Evolutionary conservation across 2,888 invertebrate species (phyloP), one percentile per base, ranked within the genome.

Genomic region (Platycheirus albimanus): DNA sequence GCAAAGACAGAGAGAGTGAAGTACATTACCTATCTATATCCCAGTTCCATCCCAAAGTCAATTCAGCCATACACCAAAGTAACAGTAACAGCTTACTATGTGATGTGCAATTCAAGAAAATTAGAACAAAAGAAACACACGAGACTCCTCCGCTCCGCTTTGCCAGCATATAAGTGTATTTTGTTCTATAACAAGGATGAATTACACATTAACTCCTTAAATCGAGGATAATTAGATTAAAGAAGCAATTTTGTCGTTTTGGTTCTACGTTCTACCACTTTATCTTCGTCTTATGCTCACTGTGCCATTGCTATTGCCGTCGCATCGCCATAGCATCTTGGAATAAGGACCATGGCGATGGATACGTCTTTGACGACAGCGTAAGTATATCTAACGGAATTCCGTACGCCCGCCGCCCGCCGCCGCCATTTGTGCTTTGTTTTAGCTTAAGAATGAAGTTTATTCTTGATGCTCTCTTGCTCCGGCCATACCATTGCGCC

Each of bases 151-250:
- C n/a, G n/a, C n/a, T n/a, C n/a, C n/a, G n/a, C n/a, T n/a, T n/a
- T n/a, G n/a, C n/a, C n/a, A n/a, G n/a, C n/a, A n/a, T n/a, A n/a
- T n/a, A n/a, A n/a, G n/a, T n/a, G n/a, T 69, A 78, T 83, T 69
- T 69, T 63, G 83, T 83, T 36, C 83, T 83, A 33, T 33, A 72
- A 78, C 83, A 78, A 78, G 83, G 83, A 83, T 83, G 83, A 78
- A 83, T 83, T 83, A 83, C 83, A 83, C 83, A 83, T 83, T 78
- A 83, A 83, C 78, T 83, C 81, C 81, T 78, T 83, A 83, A 77
- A 83, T 83, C 63, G 83, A 56, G 83, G 72, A 83, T 83, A 72
- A 83, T 83, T 83, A 83, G 83, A 83, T 83, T 83, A 83, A 83
- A 83, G 83, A 64, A 83, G 78, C 83, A 83, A 83, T 83, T 83